Base-by-base conservation (phyloP, 2,888 invertebrate species). In the Tipula vernalis region DNA sequence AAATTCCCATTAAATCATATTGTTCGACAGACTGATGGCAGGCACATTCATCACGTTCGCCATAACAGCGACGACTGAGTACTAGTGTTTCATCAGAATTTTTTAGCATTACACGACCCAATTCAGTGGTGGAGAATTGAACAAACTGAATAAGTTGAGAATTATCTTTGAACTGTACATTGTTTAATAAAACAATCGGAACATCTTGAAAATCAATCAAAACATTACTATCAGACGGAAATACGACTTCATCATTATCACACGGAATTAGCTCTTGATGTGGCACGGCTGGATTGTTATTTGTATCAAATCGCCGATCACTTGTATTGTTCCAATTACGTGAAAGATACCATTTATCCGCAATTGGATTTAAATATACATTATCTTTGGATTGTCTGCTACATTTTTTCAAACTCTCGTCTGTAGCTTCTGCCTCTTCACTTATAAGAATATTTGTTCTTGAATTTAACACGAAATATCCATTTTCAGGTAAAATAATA, bases 271-370 rank as follows among this genome's bases (percentile, higher is more conserved):
- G 89, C 6, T 91, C 90, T 85, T 91, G 87, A 51, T 91, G 89
- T 0, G 91, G 90, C 15, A 89, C 88, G 0, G 90, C 89, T 0
- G 87, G 15, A 47, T 88, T 88, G 36, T 87, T 85, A 42, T 84
- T 84, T 28, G 71, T 28, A 12, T 71, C 71, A 1, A 85, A 39
- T 36, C 39, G 42, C 5, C 83, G 36, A 6, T 87, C 88, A 39
- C 10, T 4, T 8, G 42, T 36, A 6, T 86, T 15, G 0, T 87
- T 87, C 91, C 91, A 91, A 85, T 89, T 91, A 42, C 86, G 87
- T 3, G 91, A 90, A 89, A 91, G 90, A 87, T 91, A 91, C 91
- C 91, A 91, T 87, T 89, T 89, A 36, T 89, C 89, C n/a, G 57
- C 47, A 8, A 13, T n/a, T 57, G 4, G 41, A 13, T 83, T 13